Evolutionary conservation across 2,113 vertebrate genomes (phyloP).

Genomic region (Xiphophorus couchianus): DNA sequence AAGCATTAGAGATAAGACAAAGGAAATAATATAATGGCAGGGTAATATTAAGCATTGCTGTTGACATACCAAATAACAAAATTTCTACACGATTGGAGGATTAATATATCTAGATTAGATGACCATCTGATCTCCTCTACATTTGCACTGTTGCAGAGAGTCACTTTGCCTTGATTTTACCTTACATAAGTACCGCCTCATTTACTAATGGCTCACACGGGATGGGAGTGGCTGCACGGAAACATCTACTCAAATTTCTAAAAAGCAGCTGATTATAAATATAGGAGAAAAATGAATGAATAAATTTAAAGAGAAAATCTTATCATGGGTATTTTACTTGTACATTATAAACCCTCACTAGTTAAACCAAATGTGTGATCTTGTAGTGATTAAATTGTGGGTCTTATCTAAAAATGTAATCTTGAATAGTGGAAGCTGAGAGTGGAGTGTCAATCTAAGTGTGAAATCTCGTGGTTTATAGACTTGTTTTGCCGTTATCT

Average conservation of each 20-base stretch:
- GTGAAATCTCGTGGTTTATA: neutral
- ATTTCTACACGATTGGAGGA: conserved; percentile 42
- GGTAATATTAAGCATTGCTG: conserved; percentile 34
- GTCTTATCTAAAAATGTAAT: neutral
- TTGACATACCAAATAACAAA: conserved; percentile 56
- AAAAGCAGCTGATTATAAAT: conserved; percentile 4
- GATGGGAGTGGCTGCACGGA: neutral
- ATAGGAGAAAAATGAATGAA: neutral
- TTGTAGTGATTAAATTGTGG: conserved; percentile 5
- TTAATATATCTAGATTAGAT: conserved; percentile 46
- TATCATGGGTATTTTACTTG: conserved; percentile 1
- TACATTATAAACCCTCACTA: neutral
- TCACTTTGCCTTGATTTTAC: conserved; percentile 41
- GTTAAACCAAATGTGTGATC: neutral
- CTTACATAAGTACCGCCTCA: conserved; percentile 8
- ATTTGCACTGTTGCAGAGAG: conserved; percentile 19
- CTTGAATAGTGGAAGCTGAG: neutral
- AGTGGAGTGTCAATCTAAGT: neutral
- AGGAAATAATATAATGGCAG: conserved; percentile 45
- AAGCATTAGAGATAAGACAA: conserved; percentile 44
- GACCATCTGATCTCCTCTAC: conserved; percentile 49
- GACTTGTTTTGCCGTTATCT: neutral
- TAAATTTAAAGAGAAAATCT: neutral
- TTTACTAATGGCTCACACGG: neutral
- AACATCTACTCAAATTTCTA: neutral